These are phyloP conservation scores for Decapterus maruadsi DNA, from an alignment of 2,797 vertebrate genomes.

Conservation along the genomic window DNA sequence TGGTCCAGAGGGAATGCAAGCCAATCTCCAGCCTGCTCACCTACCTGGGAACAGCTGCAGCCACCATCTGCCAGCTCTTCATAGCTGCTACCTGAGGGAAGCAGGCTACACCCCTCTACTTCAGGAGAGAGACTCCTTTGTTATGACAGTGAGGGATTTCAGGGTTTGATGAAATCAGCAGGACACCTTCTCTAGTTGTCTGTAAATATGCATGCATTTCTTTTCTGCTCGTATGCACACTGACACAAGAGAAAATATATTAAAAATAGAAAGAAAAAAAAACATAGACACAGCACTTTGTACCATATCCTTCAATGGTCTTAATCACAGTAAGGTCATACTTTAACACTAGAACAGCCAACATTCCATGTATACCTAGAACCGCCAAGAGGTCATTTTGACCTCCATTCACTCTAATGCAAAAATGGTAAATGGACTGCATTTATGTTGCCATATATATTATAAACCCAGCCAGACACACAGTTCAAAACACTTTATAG, in stretches of 20 bases:
- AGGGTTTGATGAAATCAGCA: slow-evolving; percentile 64
- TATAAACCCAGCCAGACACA: too few species aligned
- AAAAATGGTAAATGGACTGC: too few species aligned
- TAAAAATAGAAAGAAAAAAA: background rate
- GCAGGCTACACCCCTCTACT: slow-evolving; percentile 64
- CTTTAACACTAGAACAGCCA: too few species aligned
- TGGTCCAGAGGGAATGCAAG: slow-evolving; percentile 79
- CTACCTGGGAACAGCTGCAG: slow-evolving; percentile 87
- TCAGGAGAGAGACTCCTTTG: slow-evolving; percentile 56
- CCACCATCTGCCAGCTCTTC: slow-evolving; percentile 86
- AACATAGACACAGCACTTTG: slow-evolving; percentile 11
- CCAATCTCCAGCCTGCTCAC: slow-evolving; percentile 79
- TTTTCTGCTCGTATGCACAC: slow-evolving; percentile 40
- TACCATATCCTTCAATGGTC: slow-evolving; percentile 3
- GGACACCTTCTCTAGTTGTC: slow-evolving; percentile 47
- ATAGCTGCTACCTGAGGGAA: slow-evolving; percentile 80
- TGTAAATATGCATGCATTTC: slow-evolving; percentile 51
- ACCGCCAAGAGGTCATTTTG: too few species aligned
- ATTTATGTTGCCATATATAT: too few species aligned
- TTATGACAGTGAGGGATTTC: slow-evolving; percentile 70
- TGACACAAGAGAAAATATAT: slow-evolving; percentile 13
- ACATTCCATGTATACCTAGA: too few species aligned
- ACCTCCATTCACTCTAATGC: too few species aligned
- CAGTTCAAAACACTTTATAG: too few species aligned
- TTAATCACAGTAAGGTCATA: slow-evolving; percentile 25